Percentiles rank a stretch among this genome's conserved stretches.
phyloP scores from a whole-genome alignment of 2,797 vertebrate species.

The Falco novaeseelandiae region DNA sequence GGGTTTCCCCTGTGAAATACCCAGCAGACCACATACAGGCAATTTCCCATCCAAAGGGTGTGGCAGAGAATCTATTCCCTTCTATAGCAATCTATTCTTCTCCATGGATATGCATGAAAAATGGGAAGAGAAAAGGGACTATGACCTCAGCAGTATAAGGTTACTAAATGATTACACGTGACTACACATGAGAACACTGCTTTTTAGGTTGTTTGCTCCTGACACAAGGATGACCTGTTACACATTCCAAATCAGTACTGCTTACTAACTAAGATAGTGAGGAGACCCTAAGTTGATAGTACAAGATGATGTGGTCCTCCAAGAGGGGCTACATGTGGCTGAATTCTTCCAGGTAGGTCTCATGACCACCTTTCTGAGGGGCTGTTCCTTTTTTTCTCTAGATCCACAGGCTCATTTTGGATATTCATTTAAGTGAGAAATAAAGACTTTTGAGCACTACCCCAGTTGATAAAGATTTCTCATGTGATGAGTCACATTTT shows the following conservation, averaged over 20 bases:
- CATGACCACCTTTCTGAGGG: neutral
- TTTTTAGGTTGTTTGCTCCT: neutral
- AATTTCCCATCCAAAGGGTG: neutral
- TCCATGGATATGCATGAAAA: neutral
- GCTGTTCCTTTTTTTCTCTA: neutral
- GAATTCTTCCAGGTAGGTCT: neutral
- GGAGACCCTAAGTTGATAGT: neutral
- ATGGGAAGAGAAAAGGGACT: neutral
- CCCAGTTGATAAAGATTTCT: neutral
- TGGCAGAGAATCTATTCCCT: neutral
- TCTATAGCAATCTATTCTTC: neutral
- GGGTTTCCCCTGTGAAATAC: neutral
- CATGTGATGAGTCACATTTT: neutral
- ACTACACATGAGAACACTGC: neutral
- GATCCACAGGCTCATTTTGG: neutral
- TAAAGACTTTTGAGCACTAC: neutral
- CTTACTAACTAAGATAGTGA: neutral
- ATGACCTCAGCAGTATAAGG: neutral
- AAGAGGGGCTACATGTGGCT: neutral
- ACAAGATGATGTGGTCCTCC: neutral
- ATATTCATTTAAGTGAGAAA: neutral
- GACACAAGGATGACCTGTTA: neutral
- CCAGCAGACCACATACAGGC: neutral
- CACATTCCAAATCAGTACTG: neutral
- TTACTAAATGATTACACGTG: neutral